phyloP scores from a whole-genome alignment of 2,888 invertebrate genomes.

The Scotopteryx bipunctaria region DNA sequence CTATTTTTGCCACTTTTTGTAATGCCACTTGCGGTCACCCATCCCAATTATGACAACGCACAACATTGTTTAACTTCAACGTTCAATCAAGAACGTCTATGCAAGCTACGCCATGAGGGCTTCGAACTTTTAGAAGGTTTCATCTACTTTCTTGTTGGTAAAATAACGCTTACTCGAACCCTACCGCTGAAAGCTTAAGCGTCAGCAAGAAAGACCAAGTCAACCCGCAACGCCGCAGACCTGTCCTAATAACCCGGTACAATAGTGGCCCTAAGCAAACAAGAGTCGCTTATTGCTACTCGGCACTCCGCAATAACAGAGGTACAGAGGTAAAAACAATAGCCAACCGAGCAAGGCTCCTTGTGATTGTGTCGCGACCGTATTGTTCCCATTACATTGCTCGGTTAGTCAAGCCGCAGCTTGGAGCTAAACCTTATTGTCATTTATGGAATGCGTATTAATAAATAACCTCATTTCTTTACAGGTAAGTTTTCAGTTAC shows the following conservation, averaged over 20 bases:
- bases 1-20: too few species aligned
- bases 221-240: slow-evolving; percentile 54
- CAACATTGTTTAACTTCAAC: too few species aligned
- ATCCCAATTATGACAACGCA: neutral
- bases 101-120: too few species aligned
- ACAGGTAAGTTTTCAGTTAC: slow-evolving; percentile 48
- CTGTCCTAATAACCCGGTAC: slow-evolving; percentile 75
- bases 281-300: slow-evolving; percentile 75
- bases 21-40: too few species aligned
- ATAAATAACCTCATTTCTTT: slow-evolving; percentile 44
- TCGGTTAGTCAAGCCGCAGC: slow-evolving; percentile 59
- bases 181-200: slow-evolving; percentile 29
- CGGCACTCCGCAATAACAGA: slow-evolving; percentile 67
- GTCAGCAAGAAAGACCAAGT: slow-evolving; percentile 50
- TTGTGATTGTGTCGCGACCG: slow-evolving; percentile 64
- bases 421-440: slow-evolving; percentile 49
- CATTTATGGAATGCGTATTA: slow-evolving; percentile 43
- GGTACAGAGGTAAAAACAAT: slow-evolving; percentile 72
- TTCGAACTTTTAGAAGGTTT: neutral
- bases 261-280: slow-evolving; percentile 75
- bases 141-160: neutral
- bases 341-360: slow-evolving; percentile 56
- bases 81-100: too few species aligned
- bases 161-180: slow-evolving; percentile 18
- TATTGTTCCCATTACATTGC: slow-evolving; percentile 66